Conservation (phyloP, 2,888 invertebrate species). For the Drosophila ezoana region DNA sequence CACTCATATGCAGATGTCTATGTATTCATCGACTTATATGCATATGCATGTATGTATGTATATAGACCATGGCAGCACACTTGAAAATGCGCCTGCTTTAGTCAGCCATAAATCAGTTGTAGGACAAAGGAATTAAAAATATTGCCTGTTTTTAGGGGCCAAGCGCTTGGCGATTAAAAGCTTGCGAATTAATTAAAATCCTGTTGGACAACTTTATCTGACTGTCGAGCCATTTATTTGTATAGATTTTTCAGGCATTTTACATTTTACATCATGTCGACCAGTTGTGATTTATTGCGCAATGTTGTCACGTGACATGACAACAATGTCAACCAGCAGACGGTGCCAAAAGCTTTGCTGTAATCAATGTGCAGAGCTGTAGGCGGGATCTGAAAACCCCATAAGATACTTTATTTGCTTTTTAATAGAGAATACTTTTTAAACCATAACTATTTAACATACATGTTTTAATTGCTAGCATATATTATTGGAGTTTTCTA, state of each 20-base stretch:
- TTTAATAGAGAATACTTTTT: too few relatives aligned
- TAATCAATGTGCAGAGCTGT: conserved; percentile 38
- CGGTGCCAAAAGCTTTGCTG: conserved; percentile 28
- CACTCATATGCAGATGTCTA: not conserved
- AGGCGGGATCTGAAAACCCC: not conserved
- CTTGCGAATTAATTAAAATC: conserved; percentile 35
- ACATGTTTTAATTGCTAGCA: not conserved
- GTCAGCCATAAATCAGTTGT: conserved; percentile 5
- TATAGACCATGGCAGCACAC: not conserved
- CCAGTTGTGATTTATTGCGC: conserved; percentile 69
- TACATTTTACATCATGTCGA: conserved; percentile 43
- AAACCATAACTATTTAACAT: not conserved
- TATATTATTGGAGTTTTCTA: too few relatives aligned
- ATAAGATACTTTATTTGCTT: not conserved
- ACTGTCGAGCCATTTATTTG: conserved; percentile 44
- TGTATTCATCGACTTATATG: not conserved
- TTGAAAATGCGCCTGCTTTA: conserved; percentile 17
- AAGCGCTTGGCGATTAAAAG: conserved; percentile 6
- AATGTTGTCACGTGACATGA: conserved; percentile 57
- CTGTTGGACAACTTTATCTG: conserved; percentile 23
- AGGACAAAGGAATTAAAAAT: not conserved
- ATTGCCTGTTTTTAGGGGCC: conserved; percentile 16
- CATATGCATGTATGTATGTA: too few relatives aligned
- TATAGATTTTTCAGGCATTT: conserved; percentile 36
- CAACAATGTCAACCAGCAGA: conserved; percentile 28